phyloP scores from a whole-genome alignment of 2,113 vertebrate species.

The Antechinus stuartii region DNA sequence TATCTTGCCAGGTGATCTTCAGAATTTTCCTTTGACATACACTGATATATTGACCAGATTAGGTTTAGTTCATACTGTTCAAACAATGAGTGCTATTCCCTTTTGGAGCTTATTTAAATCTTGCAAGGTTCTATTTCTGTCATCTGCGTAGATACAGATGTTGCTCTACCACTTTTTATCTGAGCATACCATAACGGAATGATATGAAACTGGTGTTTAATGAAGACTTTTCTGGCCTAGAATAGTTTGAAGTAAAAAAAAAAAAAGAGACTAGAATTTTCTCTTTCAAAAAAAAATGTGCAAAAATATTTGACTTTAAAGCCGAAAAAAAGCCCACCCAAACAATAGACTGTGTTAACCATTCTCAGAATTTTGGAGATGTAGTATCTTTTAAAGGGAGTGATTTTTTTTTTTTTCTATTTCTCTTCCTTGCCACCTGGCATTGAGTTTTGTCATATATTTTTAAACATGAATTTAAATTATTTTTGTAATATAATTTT shows the following conservation, averaged over 20 bases:
- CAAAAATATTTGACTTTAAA: conserved; percentile 1
- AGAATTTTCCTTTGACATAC: too few species aligned
- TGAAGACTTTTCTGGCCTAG: not conserved
- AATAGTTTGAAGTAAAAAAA: not conserved
- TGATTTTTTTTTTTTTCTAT: not conserved
- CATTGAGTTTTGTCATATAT: conserved; percentile 19
- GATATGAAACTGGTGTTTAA: not conserved
- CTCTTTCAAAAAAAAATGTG: not conserved
- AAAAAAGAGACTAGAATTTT: not conserved
- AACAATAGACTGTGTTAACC: not conserved
- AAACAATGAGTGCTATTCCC: not conserved
- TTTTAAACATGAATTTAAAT: not conserved
- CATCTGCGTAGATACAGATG: not conserved
- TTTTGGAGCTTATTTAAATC: not conserved
- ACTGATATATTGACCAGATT: not conserved
- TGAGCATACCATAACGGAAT: not conserved
- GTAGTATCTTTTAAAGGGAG: not conserved
- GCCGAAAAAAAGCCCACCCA: not conserved
- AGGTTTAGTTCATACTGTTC: not conserved
- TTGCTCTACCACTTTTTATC: not conserved
- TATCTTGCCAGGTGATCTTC: not conserved
- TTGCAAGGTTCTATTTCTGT: not conserved
- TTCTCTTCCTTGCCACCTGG: not conserved
- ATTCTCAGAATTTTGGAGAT: conserved; percentile 2
- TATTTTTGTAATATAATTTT: conserved; percentile 24